Base-by-base conservation (phyloP, 2,113 vertebrate genomes). In the Orthochromis indermauri region DNA sequence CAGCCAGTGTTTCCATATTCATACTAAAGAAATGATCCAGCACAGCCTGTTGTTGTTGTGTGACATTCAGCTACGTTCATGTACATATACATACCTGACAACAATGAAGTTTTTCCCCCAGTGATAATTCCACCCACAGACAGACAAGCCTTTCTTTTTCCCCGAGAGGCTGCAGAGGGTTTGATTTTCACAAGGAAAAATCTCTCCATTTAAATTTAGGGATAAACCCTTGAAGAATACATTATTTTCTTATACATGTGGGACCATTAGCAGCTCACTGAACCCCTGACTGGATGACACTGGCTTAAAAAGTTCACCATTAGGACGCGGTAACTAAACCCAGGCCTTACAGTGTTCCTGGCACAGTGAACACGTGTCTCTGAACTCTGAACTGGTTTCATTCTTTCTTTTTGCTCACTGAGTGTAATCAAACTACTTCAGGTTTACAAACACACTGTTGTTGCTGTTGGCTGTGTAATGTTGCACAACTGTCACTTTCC, bases 271-370 rank as follows among this genome's bases (percentile, higher is more conserved):
- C 10, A 35, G 40, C 6, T 42, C 24, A 6, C 8, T 42, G 66
- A 42, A 14, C 37, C 8, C 28, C 35, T 71, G 66, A 14, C 37
- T 71, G 66, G n/a, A 42, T 6, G 13, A 42, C 66, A 24, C 37
- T 42, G 66, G 66, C 24, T 73, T 17, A 45, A 42, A 45, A 28
- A 1, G 42, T 28, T 28, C 26, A 2, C 68, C 42, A 11, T 49
- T 0, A 76, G 68, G 42, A 76, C 1, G 9, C 1, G 8, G 40
- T 45, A 0, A 24, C 37, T 73, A 26, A 0, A 73, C 0, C 0
- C 63, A 40, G 37, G n/a, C n/a, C 37, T 42, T 26, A 13, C 66
- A 10, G 28, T 16, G 7, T 31, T 59, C 33, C 61, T 16, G 28
- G 16, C 17, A 19, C 10, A 63, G 21, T 45, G 68, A 42, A 3